Evolutionary conservation across 2,888 invertebrate species (phyloP), one percentile per base, ranked within the genome.

Genomic region (Aphidius colemani): DNA sequence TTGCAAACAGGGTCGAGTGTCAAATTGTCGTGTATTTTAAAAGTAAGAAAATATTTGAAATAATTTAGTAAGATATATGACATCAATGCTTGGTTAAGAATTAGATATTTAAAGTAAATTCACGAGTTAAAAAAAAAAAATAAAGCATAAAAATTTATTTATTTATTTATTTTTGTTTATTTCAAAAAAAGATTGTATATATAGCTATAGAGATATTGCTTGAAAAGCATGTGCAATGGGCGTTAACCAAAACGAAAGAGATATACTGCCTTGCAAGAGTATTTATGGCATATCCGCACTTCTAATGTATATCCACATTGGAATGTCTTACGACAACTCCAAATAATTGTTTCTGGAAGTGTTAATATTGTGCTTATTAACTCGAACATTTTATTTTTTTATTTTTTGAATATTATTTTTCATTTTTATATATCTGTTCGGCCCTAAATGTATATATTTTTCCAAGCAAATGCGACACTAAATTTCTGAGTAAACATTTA

Each of bases 271-370:
- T 74, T 73, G 75, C 70, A 57, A 65, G 76, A 78, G 79, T 82
- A 82, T 82, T 82, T 82, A 82, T 78, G 82, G 82, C 78, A 75
- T 80, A 80, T 81, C 76, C 78, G 77, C 76, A 75, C 78, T 74
- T 71, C 74, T 71, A 70, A 73, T 72, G 51, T 63, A 72, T 70
- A 71, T 65, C 66, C 69, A 67, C 69, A 68, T 66, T 67, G 76
- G 77, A 74, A 78, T 78, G 75, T 74, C 71, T 69, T 71, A 70
- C 67, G 67, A 69, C 75, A 70, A 72, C 73, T 71, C 74, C 76
- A 71, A 78, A 81, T 82, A 79, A 81, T 82, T 78, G 78, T 76
- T 79, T 78, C 73, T 78, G 77, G 74, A 80, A 79, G 78, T 76
- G 78, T 72, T 75, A 78, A 79, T 30, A 30, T 74, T 72, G 73